Conservation (phyloP, 1,140 invertebrate species). For the Pachyrhynchus sulphureomaculatus region DNA sequence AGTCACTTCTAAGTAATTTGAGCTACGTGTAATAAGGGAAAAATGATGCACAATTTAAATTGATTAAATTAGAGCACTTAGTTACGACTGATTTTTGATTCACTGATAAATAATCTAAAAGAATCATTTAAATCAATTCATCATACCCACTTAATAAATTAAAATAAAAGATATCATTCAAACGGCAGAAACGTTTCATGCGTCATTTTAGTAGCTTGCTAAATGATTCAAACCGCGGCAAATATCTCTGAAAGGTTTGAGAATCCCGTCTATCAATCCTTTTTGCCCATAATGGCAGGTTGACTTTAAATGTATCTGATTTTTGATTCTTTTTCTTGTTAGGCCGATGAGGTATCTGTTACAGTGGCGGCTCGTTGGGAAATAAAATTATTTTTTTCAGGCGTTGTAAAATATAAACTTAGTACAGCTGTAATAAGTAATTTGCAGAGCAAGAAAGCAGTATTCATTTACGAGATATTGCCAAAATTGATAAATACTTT, state of each 20-base stretch:
- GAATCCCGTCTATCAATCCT: constrained; percentile 26
- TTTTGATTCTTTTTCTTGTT: constrained; percentile 32
- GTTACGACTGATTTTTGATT: neutral
- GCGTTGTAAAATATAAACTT: no score
- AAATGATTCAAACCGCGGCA: constrained; percentile 15
- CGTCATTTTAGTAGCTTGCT: constrained; percentile 21
- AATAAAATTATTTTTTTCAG: no score
- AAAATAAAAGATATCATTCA: constrained; percentile 17
- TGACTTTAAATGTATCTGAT: constrained; percentile 48
- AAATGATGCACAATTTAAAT: neutral
- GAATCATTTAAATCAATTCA: constrained; percentile 12
- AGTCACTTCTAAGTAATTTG: no score
- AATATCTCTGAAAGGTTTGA: constrained; percentile 14
- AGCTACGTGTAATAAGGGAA: no score
- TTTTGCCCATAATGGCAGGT: constrained; percentile 40
- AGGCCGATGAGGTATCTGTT: neutral
- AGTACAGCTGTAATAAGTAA: no score
- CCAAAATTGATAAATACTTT: no score
- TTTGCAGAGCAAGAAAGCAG: no score
- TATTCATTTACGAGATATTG: no score
- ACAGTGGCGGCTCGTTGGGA: constrained; percentile 10
- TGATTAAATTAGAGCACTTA: neutral
- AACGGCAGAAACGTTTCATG: neutral
- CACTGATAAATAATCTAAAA: neutral
- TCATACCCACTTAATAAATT: constrained; percentile 12